Evolutionary conservation across 2,888 invertebrate species (phyloP).

Genomic region (Amaurobius ferox): DNA sequence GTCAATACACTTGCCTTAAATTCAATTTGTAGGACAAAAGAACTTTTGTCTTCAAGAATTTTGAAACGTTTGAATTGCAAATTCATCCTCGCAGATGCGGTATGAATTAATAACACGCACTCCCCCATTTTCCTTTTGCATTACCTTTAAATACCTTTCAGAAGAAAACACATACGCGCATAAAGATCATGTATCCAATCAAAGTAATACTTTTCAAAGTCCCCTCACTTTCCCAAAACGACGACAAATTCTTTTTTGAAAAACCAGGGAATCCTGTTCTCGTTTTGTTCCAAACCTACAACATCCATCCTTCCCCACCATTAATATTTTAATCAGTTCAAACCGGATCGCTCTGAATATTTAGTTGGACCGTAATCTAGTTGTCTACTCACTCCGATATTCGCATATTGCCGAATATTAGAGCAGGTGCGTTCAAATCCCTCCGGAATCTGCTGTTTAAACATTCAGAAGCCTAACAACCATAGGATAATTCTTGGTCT

Average conservation of each 20-base stretch:
- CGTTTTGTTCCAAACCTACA: background rate
- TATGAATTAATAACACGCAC: no score
- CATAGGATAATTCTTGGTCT: constrained; percentile 42
- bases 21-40: no score
- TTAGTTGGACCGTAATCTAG: constrained; percentile 68
- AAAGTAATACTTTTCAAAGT: background rate
- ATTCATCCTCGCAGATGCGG: no score
- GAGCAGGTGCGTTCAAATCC: constrained; percentile 57
- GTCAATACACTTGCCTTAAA: no score
- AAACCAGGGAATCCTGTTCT: background rate
- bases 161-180: background rate
- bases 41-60: no score
- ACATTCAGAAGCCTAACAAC: constrained; percentile 51
- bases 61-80: no score
- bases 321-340: constrained; percentile 70
- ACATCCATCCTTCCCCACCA: background rate
- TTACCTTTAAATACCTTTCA: no score
- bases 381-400: constrained; percentile 50
- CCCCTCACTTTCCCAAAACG: background rate
- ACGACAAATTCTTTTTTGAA: background rate
- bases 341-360: constrained; percentile 67
- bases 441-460: constrained; percentile 56
- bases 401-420: constrained; percentile 67
- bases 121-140: no score
- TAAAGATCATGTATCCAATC: background rate